Conservation (phyloP, 2,113 vertebrate species). For the Corythornis madagascariensis region DNA sequence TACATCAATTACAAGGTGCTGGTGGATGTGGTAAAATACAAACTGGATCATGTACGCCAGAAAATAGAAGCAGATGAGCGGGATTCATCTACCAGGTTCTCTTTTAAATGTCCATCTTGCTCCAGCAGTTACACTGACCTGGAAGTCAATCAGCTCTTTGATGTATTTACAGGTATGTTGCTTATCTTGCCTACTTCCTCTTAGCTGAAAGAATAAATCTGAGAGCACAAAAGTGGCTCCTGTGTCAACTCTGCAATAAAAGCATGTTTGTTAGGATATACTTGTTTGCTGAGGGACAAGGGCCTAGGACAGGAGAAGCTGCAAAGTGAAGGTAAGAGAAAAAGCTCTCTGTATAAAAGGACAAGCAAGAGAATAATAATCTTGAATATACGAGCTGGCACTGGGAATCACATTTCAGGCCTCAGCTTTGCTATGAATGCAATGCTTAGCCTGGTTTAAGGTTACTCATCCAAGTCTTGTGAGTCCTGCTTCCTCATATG, state of each 20-base stretch:
- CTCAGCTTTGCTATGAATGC: neutral
- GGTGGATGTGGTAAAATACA: slow-evolving; percentile 72
- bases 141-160: slow-evolving; percentile 72
- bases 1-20: slow-evolving; percentile 75
- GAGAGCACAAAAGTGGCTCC: neutral
- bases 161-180: slow-evolving; percentile 60
- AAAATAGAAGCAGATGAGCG: slow-evolving; percentile 69
- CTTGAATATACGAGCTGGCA: neutral
- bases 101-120: slow-evolving; percentile 70
- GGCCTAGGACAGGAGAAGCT: neutral
- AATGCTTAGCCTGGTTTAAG: neutral
- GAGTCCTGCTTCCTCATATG: neutral
- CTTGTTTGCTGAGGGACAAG: neutral
- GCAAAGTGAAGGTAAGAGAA: neutral
- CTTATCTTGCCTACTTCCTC: neutral
- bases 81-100: slow-evolving; percentile 61
- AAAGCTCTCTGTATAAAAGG: neutral
- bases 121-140: slow-evolving; percentile 65
- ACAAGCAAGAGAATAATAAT: neutral
- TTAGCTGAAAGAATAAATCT: neutral
- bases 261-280: neutral
- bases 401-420: neutral
- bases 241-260: fast-evolving
- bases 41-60: slow-evolving; percentile 58
- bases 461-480: neutral